Conservation (phyloP, 2,113 vertebrate genomes). For the Pedionomus torquatus region DNA sequence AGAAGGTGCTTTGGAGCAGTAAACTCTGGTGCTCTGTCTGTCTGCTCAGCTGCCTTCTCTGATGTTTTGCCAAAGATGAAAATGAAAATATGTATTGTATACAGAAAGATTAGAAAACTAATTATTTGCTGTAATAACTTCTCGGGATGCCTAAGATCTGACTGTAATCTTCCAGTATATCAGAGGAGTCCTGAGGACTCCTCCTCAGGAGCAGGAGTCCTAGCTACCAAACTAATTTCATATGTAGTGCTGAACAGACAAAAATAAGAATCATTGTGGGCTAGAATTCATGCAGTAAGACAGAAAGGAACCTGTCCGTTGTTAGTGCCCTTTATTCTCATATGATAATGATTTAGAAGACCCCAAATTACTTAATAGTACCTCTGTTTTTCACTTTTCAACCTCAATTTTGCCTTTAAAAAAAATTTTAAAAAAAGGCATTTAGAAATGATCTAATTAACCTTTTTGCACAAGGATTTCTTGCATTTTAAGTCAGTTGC, state of each 20-base stretch:
- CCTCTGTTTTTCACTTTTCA: not conserved
- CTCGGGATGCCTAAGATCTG: not conserved
- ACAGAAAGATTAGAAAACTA: not conserved
- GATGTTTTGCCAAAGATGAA: not conserved
- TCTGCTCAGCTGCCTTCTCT: not conserved
- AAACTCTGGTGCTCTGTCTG: not conserved
- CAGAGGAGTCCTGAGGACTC: not conserved
- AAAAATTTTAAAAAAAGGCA: too few species aligned
- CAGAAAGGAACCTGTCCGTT: not conserved
- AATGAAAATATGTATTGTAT: not conserved
- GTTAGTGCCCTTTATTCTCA: not conserved
- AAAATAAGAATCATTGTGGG: not conserved
- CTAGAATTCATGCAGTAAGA: not conserved
- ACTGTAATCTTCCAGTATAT: not conserved
- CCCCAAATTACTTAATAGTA: not conserved
- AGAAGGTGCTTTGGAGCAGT: not conserved
- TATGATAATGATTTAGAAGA: not conserved
- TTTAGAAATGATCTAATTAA: not conserved
- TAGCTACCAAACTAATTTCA: not conserved
- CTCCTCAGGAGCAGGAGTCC: not conserved
- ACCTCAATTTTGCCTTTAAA: not conserved
- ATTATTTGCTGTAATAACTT: not conserved
- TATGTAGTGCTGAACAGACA: not conserved
- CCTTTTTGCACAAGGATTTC: not conserved
- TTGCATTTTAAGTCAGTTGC: not conserved